A percentile compares a stretch with the other conserved stretches of the same genome.
Evolutionary conservation across 2,888 invertebrate genomes (phyloP).

Genomic region (Meteorus cinctellus): DNA sequence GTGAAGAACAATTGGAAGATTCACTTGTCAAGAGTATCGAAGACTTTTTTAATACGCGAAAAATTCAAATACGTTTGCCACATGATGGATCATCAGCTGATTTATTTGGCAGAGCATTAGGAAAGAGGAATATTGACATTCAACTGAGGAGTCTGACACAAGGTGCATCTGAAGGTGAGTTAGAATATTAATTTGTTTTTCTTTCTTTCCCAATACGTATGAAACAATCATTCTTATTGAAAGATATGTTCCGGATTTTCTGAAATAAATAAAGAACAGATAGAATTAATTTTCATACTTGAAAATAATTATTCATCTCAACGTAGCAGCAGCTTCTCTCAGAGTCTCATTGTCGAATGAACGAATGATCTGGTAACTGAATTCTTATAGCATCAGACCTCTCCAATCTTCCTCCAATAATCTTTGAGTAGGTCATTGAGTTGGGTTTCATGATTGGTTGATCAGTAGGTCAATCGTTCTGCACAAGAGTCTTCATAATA

Average conservation of each 20-base stretch:
- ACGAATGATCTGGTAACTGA: conserved; percentile 46
- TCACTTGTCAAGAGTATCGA: conserved; percentile 66
- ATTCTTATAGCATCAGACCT: conserved; percentile 65
- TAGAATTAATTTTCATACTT: not conserved
- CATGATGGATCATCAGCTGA: conserved; percentile 67
- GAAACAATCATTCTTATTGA: no score
- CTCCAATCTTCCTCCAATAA: conserved; percentile 60
- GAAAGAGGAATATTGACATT: conserved; percentile 63
- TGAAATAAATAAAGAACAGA: not conserved
- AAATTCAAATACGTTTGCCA: conserved; percentile 62
- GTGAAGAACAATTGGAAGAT: conserved; percentile 55
- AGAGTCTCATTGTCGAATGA: conserved; percentile 47
- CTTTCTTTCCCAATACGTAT: no score
- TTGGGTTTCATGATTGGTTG: conserved; percentile 57
- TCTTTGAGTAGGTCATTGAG: conserved; percentile 59
- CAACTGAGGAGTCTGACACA: conserved; percentile 61
- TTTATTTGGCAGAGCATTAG: conserved; percentile 67
- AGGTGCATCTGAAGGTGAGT: conserved; percentile 69
- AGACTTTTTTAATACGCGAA: conserved; percentile 64
- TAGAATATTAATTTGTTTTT: not conserved
- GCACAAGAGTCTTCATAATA: not conserved
- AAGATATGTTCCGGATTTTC: not conserved
- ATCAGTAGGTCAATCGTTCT: conserved; percentile 57
- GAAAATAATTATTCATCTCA: not conserved
- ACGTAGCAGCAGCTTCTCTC: not conserved